phyloP scores from a whole-genome alignment of 1,140 invertebrate genomes.

The Penaeus chinensis region DNA sequence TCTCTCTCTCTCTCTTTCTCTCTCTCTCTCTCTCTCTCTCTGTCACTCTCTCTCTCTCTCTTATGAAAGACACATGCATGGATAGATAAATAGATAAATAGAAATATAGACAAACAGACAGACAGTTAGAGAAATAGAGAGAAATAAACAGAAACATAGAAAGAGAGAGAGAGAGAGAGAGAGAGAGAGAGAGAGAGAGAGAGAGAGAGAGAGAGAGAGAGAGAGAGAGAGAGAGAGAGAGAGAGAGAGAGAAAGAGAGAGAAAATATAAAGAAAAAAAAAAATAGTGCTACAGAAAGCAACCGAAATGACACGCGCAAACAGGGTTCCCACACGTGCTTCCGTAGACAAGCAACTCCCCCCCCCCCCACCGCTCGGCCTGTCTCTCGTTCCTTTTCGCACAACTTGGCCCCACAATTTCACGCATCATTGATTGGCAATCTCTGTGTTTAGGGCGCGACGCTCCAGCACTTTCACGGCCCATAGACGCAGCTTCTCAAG shows the following conservation, averaged over 20 bases:
- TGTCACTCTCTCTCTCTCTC: slow-evolving; percentile 3
- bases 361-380: not conserved
- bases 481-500: too few species aligned
- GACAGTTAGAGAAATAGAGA: not conserved
- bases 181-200: too few species aligned
- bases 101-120: not conserved
- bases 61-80: not conserved
- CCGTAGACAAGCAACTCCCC: too few species aligned
- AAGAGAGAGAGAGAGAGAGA: too few species aligned
- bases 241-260: slow-evolving; percentile 6
- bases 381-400: not conserved
- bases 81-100: slow-evolving; percentile 2
- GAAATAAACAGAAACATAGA: too few species aligned
- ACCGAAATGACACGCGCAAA: too few species aligned
- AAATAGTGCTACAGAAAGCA: not conserved
- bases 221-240: not conserved
- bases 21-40: slow-evolving; percentile 15
- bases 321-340: too few species aligned
- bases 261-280: not conserved
- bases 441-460: too few species aligned
- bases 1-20: slow-evolving; percentile 11
- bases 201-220: not conserved
- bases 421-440: too few species aligned
- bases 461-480: too few species aligned
- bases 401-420: too few species aligned